A percentile compares a stretch with the other conserved stretches of the same genome.
Evolutionary conservation across 2,113 vertebrate species (phyloP).

Genomic region (Thunnus thynnus): DNA sequence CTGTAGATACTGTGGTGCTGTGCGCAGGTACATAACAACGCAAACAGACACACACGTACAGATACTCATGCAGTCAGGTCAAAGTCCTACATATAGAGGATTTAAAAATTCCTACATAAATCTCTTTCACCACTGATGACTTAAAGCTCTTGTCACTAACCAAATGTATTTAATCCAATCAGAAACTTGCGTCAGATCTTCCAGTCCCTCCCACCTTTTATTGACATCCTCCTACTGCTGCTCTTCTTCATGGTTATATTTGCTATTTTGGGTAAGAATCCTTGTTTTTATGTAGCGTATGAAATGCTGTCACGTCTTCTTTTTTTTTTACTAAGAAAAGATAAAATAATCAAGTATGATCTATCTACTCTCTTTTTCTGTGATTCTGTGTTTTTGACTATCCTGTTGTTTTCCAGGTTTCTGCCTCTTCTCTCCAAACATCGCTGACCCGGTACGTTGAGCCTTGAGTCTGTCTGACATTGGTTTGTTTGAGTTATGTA

Average conservation of each 20-base stretch:
- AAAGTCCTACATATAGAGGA: background rate
- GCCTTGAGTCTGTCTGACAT: slow-evolving; percentile 4
- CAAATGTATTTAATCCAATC: slow-evolving; percentile 53
- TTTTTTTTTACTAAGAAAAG: background rate
- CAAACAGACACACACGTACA: background rate
- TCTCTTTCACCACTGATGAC: too few relatives aligned
- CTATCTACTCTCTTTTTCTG: background rate
- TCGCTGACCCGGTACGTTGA: slow-evolving; percentile 91
- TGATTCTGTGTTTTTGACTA: slow-evolving; percentile 1
- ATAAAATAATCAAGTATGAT: background rate
- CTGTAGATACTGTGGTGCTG: slow-evolving; percentile 96
- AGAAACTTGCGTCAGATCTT: slow-evolving; percentile 99
- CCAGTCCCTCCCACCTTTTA: slow-evolving; percentile 97
- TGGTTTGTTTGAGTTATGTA: slow-evolving; percentile 19
- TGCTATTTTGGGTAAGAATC: slow-evolving; percentile 92
- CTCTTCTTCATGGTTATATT: slow-evolving; percentile 99
- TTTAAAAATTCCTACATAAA: background rate
- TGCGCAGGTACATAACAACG: slow-evolving; percentile 87
- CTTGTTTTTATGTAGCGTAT: background rate
- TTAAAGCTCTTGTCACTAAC: background rate
- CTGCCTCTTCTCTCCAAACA: slow-evolving; percentile 96
- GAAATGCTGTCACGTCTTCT: background rate
- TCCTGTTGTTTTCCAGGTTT: slow-evolving; percentile 86
- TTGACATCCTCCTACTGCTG: slow-evolving; percentile 96
- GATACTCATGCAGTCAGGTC: background rate